Evolutionary conservation across 2,797 vertebrate genomes (phyloP), one percentile per base, ranked within the genome.

Genomic region (Darevskia nairensis): DNA sequence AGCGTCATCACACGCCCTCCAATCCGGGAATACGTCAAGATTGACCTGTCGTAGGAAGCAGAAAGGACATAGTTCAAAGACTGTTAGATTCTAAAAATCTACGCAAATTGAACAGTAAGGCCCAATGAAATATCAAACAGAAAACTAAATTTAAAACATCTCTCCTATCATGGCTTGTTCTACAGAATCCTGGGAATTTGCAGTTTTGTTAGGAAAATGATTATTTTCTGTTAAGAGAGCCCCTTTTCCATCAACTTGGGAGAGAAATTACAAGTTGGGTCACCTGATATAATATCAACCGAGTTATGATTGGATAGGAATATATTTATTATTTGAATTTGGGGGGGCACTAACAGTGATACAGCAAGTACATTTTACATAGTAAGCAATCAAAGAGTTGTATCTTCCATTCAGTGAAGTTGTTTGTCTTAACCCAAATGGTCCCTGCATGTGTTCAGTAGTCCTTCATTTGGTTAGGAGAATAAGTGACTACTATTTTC

Each of bases 1-100:
- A 99, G 92, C 0, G 99, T 98, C 96, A 98, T 99, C 86, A 99
- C 97, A 6, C 98, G 97, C 3, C 99, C 99, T 55, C 98, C 98
- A 69, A 99, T 97, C 21, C 99, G 97, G 71, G 97, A 98, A 64
- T 99, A 99, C 0, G 99, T 99, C 93, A 99, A 88, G 94, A 99
- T 98, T 3, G 99, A 99, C 93, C 99, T 99, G 93, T 90, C 82
- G 29, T 76, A 69, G 69, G 1, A 89, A 0, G 89, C 27, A 32
- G 0, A 86, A 32, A 55, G 1, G 19, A 50, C 5, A 41, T 4
- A 3, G 6, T 76, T 29, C 59, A 82, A 75, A 23, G 10, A 35
- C 21, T 79, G 27, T 32, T 82, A 55, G 8, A 64, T 81, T 61
- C 11, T 4, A 61, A 81, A 82, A 82, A 35, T 64, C 35, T 27